Evolutionary conservation across 2,888 invertebrate species (phyloP).

Genomic region (Oeneis ivallda): DNA sequence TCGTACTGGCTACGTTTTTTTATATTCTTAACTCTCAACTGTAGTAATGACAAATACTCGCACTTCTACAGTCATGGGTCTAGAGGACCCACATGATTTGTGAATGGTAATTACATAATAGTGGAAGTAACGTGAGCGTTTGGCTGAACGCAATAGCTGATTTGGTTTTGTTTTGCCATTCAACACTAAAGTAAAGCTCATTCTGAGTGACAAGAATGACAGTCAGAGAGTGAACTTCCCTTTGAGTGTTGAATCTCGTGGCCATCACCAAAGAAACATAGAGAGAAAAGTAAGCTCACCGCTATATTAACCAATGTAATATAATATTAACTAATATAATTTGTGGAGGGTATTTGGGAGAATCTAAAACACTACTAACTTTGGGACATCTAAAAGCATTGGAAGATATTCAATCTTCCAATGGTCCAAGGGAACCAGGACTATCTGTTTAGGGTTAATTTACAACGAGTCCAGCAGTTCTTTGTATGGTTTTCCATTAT

Average conservation of each 20-base stretch:
- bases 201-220: too few species aligned
- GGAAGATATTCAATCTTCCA: neutral
- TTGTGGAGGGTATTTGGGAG: neutral
- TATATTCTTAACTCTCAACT: constrained; percentile 36
- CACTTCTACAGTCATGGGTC: neutral
- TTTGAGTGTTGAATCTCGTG: too few species aligned
- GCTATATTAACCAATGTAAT: too few species aligned
- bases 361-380: neutral
- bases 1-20: constrained; percentile 64
- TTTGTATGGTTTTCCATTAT: constrained; percentile 67
- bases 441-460: constrained; percentile 51
- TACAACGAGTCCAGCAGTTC: constrained; percentile 70
- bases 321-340: too few species aligned
- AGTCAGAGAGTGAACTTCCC: too few species aligned
- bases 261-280: too few species aligned
- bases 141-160: neutral
- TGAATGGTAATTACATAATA: too few species aligned
- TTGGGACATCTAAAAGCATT: neutral
- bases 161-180: too few species aligned
- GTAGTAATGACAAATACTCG: neutral
- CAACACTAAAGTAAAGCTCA: too few species aligned
- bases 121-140: too few species aligned
- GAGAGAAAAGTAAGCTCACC: too few species aligned
- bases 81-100: neutral
- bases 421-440: neutral